Evolutionary conservation across 2,113 vertebrate genomes (phyloP).

Genomic region (Poecile atricapillus): DNA sequence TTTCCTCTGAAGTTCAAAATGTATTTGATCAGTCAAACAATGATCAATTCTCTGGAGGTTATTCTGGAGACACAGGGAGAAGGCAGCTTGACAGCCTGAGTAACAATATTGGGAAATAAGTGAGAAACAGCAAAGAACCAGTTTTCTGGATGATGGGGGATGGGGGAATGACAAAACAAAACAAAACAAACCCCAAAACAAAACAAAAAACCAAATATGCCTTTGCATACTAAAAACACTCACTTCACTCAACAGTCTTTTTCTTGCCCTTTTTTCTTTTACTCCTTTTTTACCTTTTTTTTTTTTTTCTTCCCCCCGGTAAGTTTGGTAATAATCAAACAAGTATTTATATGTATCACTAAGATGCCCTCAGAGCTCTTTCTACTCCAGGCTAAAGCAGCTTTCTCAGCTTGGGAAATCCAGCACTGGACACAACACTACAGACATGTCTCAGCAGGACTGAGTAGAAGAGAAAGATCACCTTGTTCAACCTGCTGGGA

Average conservation of each 20-base stretch:
- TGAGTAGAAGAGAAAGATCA: neutral
- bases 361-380: neutral
- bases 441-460: neutral
- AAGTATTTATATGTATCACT: neutral
- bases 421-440: neutral
- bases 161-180: neutral
- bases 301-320: rapidly evolving
- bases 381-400: neutral
- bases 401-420: neutral
- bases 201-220: neutral
- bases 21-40: neutral
- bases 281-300: neutral
- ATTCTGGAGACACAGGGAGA: neutral
- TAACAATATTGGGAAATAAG: neutral
- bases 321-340: neutral
- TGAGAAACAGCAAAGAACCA: neutral
- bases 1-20: neutral
- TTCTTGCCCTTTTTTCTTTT: neutral
- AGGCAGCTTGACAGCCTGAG: neutral
- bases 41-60: neutral
- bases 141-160: neutral
- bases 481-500: neutral
- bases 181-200: neutral
- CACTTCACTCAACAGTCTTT: neutral
- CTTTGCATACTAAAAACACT: neutral